Conservation (phyloP, 2,113 vertebrate species). For the Datnioides undecimradiatus region DNA sequence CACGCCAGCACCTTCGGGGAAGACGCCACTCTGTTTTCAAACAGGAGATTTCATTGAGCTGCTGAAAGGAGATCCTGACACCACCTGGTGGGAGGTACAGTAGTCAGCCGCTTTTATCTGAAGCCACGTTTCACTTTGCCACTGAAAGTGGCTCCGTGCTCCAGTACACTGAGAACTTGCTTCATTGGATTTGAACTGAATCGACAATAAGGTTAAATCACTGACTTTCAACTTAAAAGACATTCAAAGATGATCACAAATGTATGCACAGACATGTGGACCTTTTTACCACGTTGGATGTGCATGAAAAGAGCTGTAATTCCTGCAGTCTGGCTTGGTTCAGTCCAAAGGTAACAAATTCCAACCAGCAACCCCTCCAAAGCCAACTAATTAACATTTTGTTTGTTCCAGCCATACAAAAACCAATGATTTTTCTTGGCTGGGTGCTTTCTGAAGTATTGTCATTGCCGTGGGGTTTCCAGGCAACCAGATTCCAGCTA, state of each 20-base stretch:
- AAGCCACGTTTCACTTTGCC: neutral
- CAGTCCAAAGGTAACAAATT: neutral
- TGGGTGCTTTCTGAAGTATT: neutral
- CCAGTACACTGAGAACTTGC: neutral
- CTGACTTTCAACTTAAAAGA: neutral
- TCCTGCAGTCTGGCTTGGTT: neutral
- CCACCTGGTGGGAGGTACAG: constrained; percentile 95
- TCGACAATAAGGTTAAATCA: neutral
- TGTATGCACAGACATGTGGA: neutral
- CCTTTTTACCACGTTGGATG: neutral
- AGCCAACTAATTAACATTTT: constrained; percentile 2
- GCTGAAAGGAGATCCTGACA: constrained; percentile 93
- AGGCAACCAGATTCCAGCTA: neutral
- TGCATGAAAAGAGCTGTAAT: neutral
- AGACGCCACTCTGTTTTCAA: constrained; percentile 90
- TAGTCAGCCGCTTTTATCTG: neutral
- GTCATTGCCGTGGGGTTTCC: neutral
- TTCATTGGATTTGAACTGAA: neutral
- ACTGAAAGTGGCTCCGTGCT: neutral
- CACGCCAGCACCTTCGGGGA: constrained; percentile 88
- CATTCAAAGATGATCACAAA: neutral
- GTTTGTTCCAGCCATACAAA: neutral
- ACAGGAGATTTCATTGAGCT: constrained; percentile 94
- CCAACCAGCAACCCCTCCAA: neutral
- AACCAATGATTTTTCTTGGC: neutral